A percentile compares a stretch with the other conserved stretches of the same genome.
Evolutionary conservation across 2,888 invertebrate genomes (phyloP).

Genomic region (Drosophila fungiperda): DNA sequence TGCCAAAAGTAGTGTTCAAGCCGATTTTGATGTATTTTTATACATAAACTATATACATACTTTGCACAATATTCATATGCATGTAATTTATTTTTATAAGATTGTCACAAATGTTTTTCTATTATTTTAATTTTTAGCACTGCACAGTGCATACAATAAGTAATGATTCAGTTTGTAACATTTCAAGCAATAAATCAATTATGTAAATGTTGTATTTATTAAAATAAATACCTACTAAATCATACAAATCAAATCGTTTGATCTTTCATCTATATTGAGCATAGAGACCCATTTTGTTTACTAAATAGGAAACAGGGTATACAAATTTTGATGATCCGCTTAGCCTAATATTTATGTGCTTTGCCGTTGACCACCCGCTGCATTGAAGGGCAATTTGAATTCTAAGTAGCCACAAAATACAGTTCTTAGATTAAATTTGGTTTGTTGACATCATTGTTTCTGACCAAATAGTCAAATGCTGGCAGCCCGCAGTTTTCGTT

Average conservation of each 20-base stretch:
- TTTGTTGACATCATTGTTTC: slow-evolving; percentile 66
- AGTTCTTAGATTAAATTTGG: slow-evolving; percentile 37
- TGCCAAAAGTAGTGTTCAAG: slow-evolving; percentile 63
- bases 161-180: slow-evolving; percentile 44
- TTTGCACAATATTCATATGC: slow-evolving; percentile 39
- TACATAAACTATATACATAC: slow-evolving; percentile 4
- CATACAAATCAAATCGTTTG: slow-evolving; percentile 15
- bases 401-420: slow-evolving; percentile 44
- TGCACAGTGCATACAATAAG: slow-evolving; percentile 50
- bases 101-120: slow-evolving; percentile 32
- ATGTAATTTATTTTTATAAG: slow-evolving; percentile 57
- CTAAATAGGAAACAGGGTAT: background rate
- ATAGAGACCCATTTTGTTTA: background rate
- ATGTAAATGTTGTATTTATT: slow-evolving; percentile 46
- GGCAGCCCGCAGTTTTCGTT: slow-evolving; percentile 72
- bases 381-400: slow-evolving; percentile 50
- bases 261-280: too few relatives aligned
- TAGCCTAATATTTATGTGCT: slow-evolving; percentile 5
- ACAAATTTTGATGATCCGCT: background rate
- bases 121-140: slow-evolving; percentile 10
- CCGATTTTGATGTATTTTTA: slow-evolving; percentile 50
- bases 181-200: slow-evolving; percentile 46
- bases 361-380: slow-evolving; percentile 44
- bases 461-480: slow-evolving; percentile 40
- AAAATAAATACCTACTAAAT: slow-evolving; percentile 48